Percentiles rank a stretch among this genome's conserved stretches.
These are phyloP conservation scores for Pseudochromis fuscus DNA, from an alignment of 2,797 vertebrate genomes.

Conservation along the genomic window DNA sequence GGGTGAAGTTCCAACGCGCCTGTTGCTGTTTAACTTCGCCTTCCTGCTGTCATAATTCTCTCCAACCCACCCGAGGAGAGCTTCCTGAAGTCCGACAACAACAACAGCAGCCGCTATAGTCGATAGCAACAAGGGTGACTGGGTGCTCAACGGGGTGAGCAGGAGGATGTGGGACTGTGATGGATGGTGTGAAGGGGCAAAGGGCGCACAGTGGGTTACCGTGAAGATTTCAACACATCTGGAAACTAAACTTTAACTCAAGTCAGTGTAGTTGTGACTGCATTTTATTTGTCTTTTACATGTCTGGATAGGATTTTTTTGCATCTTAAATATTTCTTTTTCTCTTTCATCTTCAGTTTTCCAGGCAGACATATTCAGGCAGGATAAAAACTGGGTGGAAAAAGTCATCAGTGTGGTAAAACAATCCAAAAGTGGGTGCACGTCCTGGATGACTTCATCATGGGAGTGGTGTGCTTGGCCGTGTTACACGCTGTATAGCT, in stretches of 20 bases:
- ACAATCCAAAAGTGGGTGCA: constrained; percentile 5
- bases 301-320: no score
- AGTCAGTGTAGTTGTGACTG: neutral
- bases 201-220: neutral
- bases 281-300: no score
- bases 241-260: constrained; percentile 5
- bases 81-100: constrained; percentile 24
- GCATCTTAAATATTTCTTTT: no score
- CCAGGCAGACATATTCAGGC: neutral
- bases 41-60: constrained; percentile 39
- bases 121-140: constrained; percentile 16
- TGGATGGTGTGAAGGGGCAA: constrained; percentile 17
- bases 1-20: constrained; percentile 7
- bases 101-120: constrained; percentile 27
- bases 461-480: constrained; percentile 61
- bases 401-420: neutral
- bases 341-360: neutral
- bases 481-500: constrained; percentile 26
- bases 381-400: constrained; percentile 13
- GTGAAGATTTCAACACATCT: neutral
- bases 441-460: constrained; percentile 55
- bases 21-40: constrained; percentile 17
- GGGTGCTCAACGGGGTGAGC: constrained; percentile 3
- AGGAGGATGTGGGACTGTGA: constrained; percentile 23
- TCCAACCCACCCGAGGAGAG: neutral